These are phyloP conservation scores for Cepaea nemoralis DNA, from an alignment of 1,140 invertebrate species.

Conservation along the genomic window DNA sequence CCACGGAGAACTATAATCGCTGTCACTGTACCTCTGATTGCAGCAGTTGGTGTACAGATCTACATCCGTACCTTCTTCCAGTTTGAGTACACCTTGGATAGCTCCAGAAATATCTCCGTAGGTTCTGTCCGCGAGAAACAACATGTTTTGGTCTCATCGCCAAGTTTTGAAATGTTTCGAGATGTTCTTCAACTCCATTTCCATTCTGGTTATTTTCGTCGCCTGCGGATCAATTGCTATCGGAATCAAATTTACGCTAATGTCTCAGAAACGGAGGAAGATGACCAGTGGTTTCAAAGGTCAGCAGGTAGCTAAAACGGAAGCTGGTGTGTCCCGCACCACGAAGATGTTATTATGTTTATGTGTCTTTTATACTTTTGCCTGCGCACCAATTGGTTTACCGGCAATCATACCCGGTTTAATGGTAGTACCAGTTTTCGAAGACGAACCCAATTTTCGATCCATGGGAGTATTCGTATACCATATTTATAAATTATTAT, in stretches of 20 bases:
- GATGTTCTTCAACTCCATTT: not conserved
- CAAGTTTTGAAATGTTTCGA: not conserved
- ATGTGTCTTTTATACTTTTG: constrained; percentile 13
- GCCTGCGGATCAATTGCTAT: not conserved
- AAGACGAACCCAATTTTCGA: not conserved
- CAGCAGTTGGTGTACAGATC: not conserved
- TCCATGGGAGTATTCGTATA: constrained; percentile 13
- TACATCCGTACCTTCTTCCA: constrained; percentile 13
- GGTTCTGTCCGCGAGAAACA: not conserved
- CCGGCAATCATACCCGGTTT: constrained; percentile 8
- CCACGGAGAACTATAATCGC: not conserved
- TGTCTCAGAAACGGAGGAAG: not conserved
- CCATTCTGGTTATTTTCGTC: not conserved
- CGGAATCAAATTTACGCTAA: constrained; percentile 5
- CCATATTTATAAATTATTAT: not conserved
- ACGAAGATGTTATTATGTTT: constrained; percentile 21
- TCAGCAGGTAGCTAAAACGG: not conserved
- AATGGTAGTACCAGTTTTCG: constrained; percentile 4
- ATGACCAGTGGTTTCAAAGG: not conserved
- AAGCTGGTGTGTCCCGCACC: not conserved
- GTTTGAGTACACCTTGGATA: not conserved
- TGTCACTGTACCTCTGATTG: not conserved
- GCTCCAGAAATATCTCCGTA: not conserved
- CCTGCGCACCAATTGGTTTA: not conserved
- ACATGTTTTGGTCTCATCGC: not conserved